Evolutionary conservation across 2,888 invertebrate species (phyloP), one percentile per base, ranked within the genome.

Genomic region (Ornithoptera priamus): DNA sequence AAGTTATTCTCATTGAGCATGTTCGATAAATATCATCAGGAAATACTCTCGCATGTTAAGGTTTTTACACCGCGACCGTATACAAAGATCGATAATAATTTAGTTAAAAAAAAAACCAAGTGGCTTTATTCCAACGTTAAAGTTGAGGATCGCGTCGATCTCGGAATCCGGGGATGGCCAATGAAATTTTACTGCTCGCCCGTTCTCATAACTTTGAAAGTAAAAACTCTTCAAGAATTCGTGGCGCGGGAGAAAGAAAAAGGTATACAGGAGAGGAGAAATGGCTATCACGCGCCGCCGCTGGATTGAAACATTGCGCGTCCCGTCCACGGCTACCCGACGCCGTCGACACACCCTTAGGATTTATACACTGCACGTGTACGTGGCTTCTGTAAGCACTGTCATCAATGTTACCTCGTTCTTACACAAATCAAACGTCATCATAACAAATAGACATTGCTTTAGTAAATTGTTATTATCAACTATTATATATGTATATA

Each of bases 261-360:
- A 46, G 30, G 15, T 2, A 2, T 15, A 46, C 46, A 12, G 46
- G 15, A 12, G 46, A 46, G 46, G 15, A 78, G 79, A 77, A 78
- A 77, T 22, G 15, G 15, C 78, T 79, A 79, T 80, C 79, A 74
- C 71, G 81, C 76, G 75, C 69, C 73, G 73, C 71, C 73, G 72
- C 72, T 30, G 80, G 88, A 87, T 92, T 91, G 89, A 91, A 92
- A 91, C 91, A 90, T 92, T 89, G 79, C 75, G 67, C 77, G 75
- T 76, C 75, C 74, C 67, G 72, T 67, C 62, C 62, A 76, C 22
- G 78, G 78, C 77, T 72, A 75, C 69, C 74, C 80, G 86, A 85
- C 84, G 75, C 70, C 84, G 85, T 86, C 85, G 12, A 15, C 15
- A 46, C 46, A 15, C 46, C 74, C 70, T 72, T 57, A 42, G 50